These are phyloP conservation scores for Anthophora plumipes DNA, from an alignment of 2,888 invertebrate genomes.

Conservation along the genomic window DNA sequence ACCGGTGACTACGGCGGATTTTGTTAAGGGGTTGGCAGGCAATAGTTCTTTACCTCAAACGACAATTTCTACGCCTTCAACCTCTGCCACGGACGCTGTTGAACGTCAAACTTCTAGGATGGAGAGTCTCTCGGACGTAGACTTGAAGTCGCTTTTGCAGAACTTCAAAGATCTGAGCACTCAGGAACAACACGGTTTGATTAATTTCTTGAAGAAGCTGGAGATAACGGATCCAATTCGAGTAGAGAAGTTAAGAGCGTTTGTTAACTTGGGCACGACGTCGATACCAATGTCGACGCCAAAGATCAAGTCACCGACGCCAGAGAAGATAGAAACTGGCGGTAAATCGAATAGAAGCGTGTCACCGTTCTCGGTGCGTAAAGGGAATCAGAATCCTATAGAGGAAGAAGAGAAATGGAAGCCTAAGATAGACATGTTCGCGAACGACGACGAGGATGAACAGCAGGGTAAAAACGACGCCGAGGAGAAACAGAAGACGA, in stretches of 20 bases:
- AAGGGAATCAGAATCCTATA: conserved; percentile 84
- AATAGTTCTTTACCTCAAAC: conserved; percentile 42
- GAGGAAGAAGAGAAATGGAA: conserved; percentile 82
- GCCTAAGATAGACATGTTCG: conserved; percentile 82
- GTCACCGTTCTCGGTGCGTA: conserved; percentile 86
- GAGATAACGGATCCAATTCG: conserved; percentile 91
- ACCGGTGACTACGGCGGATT: conserved; percentile 86
- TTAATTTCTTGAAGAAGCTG: conserved; percentile 92
- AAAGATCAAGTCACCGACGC: conserved; percentile 66
- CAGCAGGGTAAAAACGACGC: conserved; percentile 61
- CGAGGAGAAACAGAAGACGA: conserved; percentile 80
- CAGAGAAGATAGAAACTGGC: conserved; percentile 52
- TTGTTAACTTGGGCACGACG: conserved; percentile 87
- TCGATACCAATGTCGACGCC: conserved; percentile 56
- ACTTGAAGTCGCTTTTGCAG: conserved; percentile 91
- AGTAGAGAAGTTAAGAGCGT: conserved; percentile 91
- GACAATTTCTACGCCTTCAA: neutral
- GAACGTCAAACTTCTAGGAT: conserved; percentile 85
- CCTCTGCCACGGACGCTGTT: conserved; percentile 9
- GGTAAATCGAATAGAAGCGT: conserved; percentile 73
- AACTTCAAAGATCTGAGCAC: conserved; percentile 92
- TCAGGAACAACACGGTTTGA: conserved; percentile 93
- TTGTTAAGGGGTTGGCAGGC: conserved; percentile 83
- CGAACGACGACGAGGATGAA: conserved; percentile 80
- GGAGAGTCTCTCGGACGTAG: conserved; percentile 92